Base-by-base conservation (phyloP, 2,113 vertebrate species). In the Rhabdomys dilectus region DNA sequence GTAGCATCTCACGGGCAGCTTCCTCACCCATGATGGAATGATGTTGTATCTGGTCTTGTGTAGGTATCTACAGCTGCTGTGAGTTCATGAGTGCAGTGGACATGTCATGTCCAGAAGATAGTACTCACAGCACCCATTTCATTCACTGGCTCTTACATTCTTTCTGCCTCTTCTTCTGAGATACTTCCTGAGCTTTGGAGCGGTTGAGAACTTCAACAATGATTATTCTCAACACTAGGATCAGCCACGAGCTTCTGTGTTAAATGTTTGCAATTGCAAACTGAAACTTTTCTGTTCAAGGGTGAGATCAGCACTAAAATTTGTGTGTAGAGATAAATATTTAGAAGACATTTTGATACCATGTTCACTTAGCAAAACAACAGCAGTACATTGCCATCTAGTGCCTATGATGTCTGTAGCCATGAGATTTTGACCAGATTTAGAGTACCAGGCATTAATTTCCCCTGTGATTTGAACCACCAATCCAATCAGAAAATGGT, bases 111-210 rank as follows among this genome's bases (percentile, higher is more conserved):
- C 2, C 26, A 85, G 26, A 45, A 5, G 15, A 19, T 42, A 42
- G 10, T 42, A 15, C 26, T 62, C 24, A 42, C 13, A 29, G 39
- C 7, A 42, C 8, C 24, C 15, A 62, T 64, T 19, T 85, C 81
- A 42, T 84, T 1, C 5, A 1, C 10, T 58, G 21, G 0, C 1
- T n/a, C 39, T 45, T 45, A 39, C 3, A 3, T 42, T 29, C 36
- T 62, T 39, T 39, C 12, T 62, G 12, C 3, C 2, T 2, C 26
- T 12, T 19, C 13, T 62, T 85, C 26, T 64, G 15, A 45, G 58
- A 64, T 31, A 15, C 31, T 85, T 16, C 8, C 0, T 6, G 58
- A 31, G 15, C 81, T 16, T 85, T 45, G 15, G 7, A 45, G 24
- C 2, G 22, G 15, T 15, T 64, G 26, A 64, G 4, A 39, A 85